phyloP scores from a whole-genome alignment of 2,888 invertebrate species.

The Sturmia bella region DNA sequence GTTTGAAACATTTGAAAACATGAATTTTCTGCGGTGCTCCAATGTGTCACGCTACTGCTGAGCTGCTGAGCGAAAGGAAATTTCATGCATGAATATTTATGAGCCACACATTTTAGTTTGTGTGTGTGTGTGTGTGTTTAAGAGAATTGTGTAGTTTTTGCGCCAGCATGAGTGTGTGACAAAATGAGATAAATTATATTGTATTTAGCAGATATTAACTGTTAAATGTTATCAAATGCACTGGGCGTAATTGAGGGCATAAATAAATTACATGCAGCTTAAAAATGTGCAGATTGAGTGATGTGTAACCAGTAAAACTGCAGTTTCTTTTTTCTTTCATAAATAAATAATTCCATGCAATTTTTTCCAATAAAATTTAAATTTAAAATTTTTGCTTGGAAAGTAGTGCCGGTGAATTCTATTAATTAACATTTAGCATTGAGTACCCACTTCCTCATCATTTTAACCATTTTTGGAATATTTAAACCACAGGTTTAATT shows the following conservation, averaged over 20 bases:
- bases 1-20: constrained; percentile 37
- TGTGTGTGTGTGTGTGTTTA: background rate
- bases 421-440: no score
- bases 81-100: constrained; percentile 34
- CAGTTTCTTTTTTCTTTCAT: background rate
- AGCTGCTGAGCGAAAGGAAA: constrained; percentile 11
- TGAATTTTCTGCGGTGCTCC: constrained; percentile 16
- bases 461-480: no score
- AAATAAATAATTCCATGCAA: no score
- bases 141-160: no score
- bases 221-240: constrained; percentile 67
- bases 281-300: constrained; percentile 29
- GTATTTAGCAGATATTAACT: constrained; percentile 70
- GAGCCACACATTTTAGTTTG: constrained; percentile 4
- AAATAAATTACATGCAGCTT: constrained; percentile 59
- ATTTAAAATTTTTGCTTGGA: no score
- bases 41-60: constrained; percentile 13
- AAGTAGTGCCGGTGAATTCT: no score
- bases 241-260: constrained; percentile 64
- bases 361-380: no score
- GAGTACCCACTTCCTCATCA: no score
- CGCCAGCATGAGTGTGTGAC: constrained; percentile 15
- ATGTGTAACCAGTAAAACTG: background rate
- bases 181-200: constrained; percentile 61
- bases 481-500: no score